Conservation (phyloP, 2,888 invertebrate genomes). For the Caenorhabditis angaria region DNA sequence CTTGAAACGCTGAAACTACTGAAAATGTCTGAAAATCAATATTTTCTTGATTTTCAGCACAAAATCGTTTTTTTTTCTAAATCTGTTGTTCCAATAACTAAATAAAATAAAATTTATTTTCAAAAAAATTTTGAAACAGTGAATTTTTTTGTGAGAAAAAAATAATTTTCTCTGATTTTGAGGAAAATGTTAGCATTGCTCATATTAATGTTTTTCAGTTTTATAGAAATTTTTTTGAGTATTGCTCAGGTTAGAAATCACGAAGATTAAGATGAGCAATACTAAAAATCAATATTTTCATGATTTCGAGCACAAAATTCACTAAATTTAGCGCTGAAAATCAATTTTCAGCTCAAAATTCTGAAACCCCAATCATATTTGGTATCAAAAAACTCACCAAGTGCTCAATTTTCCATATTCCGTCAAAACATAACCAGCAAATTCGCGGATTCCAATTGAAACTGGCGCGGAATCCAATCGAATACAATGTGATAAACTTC, state of each 20-base stretch:
- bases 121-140: not conserved
- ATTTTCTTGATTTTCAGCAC: not conserved
- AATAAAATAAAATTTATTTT: too few species aligned
- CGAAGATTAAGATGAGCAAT: not conserved
- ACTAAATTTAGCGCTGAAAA: too few species aligned
- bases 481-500: slow-evolving; percentile 25
- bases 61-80: too few species aligned
- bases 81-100: too few species aligned
- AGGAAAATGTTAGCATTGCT: not conserved
- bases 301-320: too few species aligned
- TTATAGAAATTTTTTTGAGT: too few species aligned
- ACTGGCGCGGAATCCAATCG: slow-evolving; percentile 48
- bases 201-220: slow-evolving; percentile 4
- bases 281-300: not conserved
- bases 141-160: too few species aligned
- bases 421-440: slow-evolving; percentile 44
- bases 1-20: too few species aligned
- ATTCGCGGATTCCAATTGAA: slow-evolving; percentile 39
- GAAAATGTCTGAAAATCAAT: not conserved
- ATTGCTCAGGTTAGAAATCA: too few species aligned
- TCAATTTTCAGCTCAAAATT: too few species aligned
- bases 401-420: slow-evolving; percentile 43
- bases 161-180: too few species aligned
- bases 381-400: slow-evolving; percentile 25
- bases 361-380: too few species aligned